Evolutionary conservation across 64 coral and sea anemone genomes (phyloP).

Genomic region (Hydrozoanthus tunicans): DNA sequence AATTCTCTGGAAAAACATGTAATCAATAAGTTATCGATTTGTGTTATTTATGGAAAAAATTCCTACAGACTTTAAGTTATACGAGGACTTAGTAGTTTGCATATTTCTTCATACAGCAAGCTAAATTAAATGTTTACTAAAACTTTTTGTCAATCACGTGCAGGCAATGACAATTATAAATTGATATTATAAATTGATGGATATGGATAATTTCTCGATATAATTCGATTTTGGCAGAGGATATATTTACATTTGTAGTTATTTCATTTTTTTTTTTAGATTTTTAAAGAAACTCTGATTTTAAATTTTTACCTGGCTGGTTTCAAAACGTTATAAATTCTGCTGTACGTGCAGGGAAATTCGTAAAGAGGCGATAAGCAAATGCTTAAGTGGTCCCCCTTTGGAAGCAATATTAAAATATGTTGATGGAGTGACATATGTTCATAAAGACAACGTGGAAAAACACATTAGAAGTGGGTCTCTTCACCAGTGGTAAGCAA

Average conservation of each 20-base stretch:
- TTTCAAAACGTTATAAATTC: not conserved
- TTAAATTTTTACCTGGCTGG: not conserved
- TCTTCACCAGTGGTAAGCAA: slow-evolving; percentile 46
- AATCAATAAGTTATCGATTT: not conserved
- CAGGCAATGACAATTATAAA: not conserved
- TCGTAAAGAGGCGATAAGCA: not conserved
- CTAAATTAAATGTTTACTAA: not conserved
- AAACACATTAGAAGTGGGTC: slow-evolving; percentile 62
- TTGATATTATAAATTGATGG: not conserved
- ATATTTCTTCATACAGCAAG: not conserved
- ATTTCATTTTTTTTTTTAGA: not conserved
- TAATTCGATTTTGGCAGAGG: not conserved
- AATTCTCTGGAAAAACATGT: not conserved
- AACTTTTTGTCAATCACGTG: not conserved
- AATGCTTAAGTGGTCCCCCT: slow-evolving; percentile 20
- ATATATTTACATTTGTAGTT: not conserved
- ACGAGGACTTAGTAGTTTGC: not conserved
- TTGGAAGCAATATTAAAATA: slow-evolving; percentile 68
- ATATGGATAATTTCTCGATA: not conserved
- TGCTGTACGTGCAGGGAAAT: not conserved
- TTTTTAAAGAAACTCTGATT: not conserved
- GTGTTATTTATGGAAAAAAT: not conserved
- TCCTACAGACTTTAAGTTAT: not conserved
- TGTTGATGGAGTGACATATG: slow-evolving; percentile 69
- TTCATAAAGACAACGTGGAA: slow-evolving; percentile 66